phyloP scores from a whole-genome alignment of 1,140 invertebrate genomes.

The Leptonema lineaticorne region DNA sequence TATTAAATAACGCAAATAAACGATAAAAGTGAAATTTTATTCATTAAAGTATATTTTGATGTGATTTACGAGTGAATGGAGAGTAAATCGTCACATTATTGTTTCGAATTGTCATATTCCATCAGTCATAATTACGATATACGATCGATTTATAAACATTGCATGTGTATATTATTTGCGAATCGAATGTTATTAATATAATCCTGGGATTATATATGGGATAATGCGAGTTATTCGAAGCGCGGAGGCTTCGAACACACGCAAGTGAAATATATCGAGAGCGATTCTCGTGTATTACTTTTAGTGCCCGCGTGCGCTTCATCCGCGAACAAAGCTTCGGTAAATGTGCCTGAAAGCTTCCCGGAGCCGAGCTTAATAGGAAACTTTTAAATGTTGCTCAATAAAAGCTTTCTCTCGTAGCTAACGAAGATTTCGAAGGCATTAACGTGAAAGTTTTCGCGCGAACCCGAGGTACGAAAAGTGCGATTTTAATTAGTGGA shows the following conservation, averaged over 20 bases:
- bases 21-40: too few species aligned
- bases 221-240: background rate
- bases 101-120: too few species aligned
- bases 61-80: too few species aligned
- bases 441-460: constrained; percentile 22
- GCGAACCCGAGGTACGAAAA: background rate
- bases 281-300: constrained; percentile 10
- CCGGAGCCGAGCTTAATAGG: constrained; percentile 19
- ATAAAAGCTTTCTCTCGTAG: constrained; percentile 30
- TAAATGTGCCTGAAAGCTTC: constrained; percentile 4
- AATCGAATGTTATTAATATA: too few species aligned
- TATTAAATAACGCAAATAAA: too few species aligned
- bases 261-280: constrained; percentile 7
- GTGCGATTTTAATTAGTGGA: constrained; percentile 18
- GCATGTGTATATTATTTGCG: too few species aligned
- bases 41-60: too few species aligned
- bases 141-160: background rate
- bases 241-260: background rate
- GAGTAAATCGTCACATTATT: too few species aligned
- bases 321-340: constrained; percentile 13
- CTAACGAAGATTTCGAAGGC: constrained; percentile 5
- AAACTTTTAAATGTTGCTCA: constrained; percentile 31
- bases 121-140: too few species aligned
- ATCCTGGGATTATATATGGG: background rate
- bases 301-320: background rate